These are phyloP conservation scores for Siphamia tubifer DNA, from an alignment of 2,113 vertebrate species.

Conservation along the genomic window DNA sequence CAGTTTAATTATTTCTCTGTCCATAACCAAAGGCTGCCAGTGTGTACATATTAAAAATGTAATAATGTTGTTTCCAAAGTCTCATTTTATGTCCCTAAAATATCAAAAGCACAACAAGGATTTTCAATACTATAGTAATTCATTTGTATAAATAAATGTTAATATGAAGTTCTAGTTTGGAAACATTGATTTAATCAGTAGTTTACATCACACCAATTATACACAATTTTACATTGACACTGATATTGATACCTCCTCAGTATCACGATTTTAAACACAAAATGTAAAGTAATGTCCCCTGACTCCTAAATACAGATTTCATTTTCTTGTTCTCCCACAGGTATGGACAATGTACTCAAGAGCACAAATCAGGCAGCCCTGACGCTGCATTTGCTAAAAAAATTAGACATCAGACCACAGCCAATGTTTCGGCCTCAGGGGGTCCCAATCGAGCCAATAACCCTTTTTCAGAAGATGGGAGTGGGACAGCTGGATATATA, in stretches of 20 bases:
- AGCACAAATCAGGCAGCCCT: conserved; percentile 83
- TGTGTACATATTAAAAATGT: too few relatives aligned
- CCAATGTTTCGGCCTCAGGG: conserved; percentile 76
- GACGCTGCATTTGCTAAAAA: conserved; percentile 82
- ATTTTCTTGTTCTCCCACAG: conserved; percentile 28
- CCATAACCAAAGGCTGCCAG: too few relatives aligned
- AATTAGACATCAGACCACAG: conserved; percentile 83
- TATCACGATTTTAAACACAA: too few relatives aligned
- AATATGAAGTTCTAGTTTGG: too few relatives aligned
- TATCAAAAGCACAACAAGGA: too few relatives aligned
- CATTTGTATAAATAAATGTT: too few relatives aligned
- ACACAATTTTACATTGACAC: too few relatives aligned
- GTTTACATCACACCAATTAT: background rate
- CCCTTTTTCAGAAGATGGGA: conserved; percentile 96
- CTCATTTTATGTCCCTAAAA: too few relatives aligned
- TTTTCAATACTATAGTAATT: too few relatives aligned
- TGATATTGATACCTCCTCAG: too few relatives aligned
- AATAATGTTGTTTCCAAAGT: too few relatives aligned
- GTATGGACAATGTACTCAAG: conserved; percentile 70
- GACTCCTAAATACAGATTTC: background rate
- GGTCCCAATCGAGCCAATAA: conserved; percentile 81
- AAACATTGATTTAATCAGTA: background rate
- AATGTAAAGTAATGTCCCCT: background rate
- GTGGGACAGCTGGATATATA: conserved; percentile 94
- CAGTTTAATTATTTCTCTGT: too few relatives aligned